Evolutionary conservation across 2,888 invertebrate genomes (phyloP), one percentile per base, ranked within the genome.

Genomic region (Caenorhabditis becei): DNA sequence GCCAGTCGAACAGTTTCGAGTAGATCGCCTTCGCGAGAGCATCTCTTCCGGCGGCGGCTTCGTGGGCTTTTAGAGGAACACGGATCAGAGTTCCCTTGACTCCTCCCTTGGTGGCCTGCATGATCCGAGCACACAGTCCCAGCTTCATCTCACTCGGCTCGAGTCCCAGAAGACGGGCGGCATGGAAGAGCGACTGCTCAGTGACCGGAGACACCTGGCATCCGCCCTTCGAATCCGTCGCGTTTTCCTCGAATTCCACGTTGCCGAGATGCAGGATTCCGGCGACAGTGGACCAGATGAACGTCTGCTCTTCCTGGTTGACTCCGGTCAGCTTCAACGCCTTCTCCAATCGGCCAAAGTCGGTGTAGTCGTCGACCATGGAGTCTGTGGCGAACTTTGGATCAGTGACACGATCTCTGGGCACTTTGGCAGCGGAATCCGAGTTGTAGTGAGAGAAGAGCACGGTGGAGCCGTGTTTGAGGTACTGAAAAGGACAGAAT

Each of bases 21-120:
- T 98, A 99, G 86, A 97, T 94, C 0, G 97, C 96, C 92, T 99
- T 99, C 16, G 97, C 96, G 18, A 99, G 93, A 5, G 98, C 98
- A 93, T 99, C 98, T 77, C 98, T 94, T 0, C 97, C 98, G 92
- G 94, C 96, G 87, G 93, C 94, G 0, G 98, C 97, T 92, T 99
- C 98, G 92, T 96, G 95, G 1, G 95, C 94, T 92, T 98, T 98
- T 85, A 98, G 92, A 1, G 97, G 97, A 41, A 98, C 97, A 95
- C 96, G 96, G 86, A 97, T 97, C 47, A 97, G 95, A 3, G 97
- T 97, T 78, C 97, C 97, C 92, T 97, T 97, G 80, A 94, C 92
- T 28, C 72, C 56, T 1, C 97, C 97, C 69, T 96, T 93, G n/a
- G 95, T 95, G 87, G 97, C 96, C 93, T 97, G 97, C 97, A 98